Base-by-base conservation (phyloP, 2,888 invertebrate genomes). In the Stenoptilia bipunctidactyla region DNA sequence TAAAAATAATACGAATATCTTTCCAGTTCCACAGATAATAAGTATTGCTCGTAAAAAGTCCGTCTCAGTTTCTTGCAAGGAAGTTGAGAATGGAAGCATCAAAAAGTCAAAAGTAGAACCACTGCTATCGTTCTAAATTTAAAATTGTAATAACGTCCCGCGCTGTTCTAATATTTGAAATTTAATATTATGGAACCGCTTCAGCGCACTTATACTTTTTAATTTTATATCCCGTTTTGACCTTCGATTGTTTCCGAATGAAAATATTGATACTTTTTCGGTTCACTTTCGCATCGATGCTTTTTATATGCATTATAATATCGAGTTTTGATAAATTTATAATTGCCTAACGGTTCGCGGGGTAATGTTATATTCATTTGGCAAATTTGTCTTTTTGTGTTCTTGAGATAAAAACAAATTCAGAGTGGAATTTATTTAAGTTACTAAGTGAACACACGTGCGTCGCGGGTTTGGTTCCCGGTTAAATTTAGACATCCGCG, bases 191-290 rank as follows among this genome's bases (percentile, higher is more conserved):
- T 61, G 53, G 56, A 58, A 59, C 60, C 58, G 56, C 61, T 64
- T 63, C 67, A 62, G 54, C 56, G 67, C 69, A 65, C 66, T 83
- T 82, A 80, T 79, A 83, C 82, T 82, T 83, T 82, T 82, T 82
- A 80, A 82, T 80, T 77, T 74, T 69, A 71, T 71, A 75, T 73
- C 69, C 65, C 64, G 66, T 58, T n/a, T 62, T 70, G 79, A 77
- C 79, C 82, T 80, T 80, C 77, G 73, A 59, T 67, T 61, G 56
- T 64, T 67, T 64, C 64, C 68, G 67, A 66, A 76, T 77, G 72
- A 68, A 79, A 73, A 70, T 66, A 60, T 75, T 66, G 66, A 53
- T 53, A 56, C 58, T 67, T 71, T 70, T 68, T 61, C 46, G 40
- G 38, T 45, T 41, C 40, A 40, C 47, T 45, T 43, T 55, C 55